phyloP scores from a whole-genome alignment of 2,113 vertebrate species.

The Syngnathus scovelli region DNA sequence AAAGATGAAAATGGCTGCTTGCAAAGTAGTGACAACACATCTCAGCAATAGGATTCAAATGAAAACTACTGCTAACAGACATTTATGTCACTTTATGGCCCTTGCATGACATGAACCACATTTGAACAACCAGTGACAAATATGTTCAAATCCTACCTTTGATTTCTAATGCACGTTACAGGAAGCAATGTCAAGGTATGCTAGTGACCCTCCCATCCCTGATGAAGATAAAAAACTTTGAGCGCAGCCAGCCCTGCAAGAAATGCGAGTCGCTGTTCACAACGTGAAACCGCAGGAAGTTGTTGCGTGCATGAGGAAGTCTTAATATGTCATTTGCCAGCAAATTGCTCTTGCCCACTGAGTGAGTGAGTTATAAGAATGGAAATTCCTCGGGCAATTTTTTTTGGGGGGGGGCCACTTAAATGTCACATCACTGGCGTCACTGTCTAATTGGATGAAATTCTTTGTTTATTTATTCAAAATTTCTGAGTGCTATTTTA shows the following conservation, averaged over 20 bases:
- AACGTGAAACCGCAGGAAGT: not conserved
- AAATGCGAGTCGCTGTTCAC: not conserved
- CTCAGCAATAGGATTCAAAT: not conserved
- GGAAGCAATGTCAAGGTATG: not conserved
- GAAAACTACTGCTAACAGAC: not conserved
- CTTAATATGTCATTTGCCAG: constrained; percentile 22
- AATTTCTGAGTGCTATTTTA: no score
- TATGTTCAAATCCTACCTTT: no score
- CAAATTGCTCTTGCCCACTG: not conserved
- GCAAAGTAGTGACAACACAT: no score
- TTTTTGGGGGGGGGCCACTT: no score
- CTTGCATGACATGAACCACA: no score
- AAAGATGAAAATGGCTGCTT: not conserved
- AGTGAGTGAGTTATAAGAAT: constrained; percentile 12
- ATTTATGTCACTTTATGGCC: not conserved
- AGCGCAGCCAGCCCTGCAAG: not conserved
- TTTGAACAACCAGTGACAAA: no score
- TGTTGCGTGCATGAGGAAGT: not conserved
- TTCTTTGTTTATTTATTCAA: not conserved
- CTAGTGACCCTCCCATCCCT: not conserved
- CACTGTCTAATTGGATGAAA: no score
- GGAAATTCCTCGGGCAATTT: constrained; percentile 30
- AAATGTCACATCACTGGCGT: not conserved
- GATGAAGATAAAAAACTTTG: not conserved
- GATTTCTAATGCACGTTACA: no score